These are phyloP conservation scores for Rugalucina vietnamica DNA, from an alignment of 2,888 invertebrate genomes.

Conservation along the genomic window DNA sequence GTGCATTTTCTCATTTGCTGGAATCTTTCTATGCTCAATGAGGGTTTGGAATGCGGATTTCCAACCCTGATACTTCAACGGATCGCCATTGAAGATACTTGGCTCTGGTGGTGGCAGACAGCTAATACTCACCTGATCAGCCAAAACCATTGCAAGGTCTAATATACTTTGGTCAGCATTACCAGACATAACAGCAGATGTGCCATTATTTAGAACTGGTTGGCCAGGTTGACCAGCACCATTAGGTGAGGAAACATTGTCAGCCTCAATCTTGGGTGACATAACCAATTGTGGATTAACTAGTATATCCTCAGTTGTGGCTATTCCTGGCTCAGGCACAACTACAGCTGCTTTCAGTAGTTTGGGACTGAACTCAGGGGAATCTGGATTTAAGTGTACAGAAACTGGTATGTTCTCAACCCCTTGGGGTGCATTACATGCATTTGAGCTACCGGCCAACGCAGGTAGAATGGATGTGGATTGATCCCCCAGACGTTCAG, in stretches of 20 bases:
- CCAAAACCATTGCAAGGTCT: conserved; percentile 10
- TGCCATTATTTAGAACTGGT: neutral
- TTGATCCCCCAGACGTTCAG: neutral
- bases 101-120: conserved; percentile 53
- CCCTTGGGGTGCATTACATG: neutral
- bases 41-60: conserved; percentile 38
- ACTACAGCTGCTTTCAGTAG: no score
- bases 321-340: neutral
- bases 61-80: conserved; percentile 25
- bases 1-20: conserved; percentile 30
- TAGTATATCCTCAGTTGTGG: neutral
- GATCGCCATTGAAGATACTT: conserved; percentile 41
- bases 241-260: neutral
- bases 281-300: neutral
- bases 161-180: neutral
- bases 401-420: neutral
- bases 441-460: neutral
- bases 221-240: neutral
- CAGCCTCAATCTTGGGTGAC: neutral
- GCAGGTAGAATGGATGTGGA: neutral
- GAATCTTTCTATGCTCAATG: conserved; percentile 36
- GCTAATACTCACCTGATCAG: conserved; percentile 35
- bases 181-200: neutral
- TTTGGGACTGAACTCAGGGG: neutral
- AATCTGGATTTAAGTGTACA: neutral